Evolutionary conservation across 2,888 invertebrate species (phyloP).

Genomic region (Myopa tessellatipennis): DNA sequence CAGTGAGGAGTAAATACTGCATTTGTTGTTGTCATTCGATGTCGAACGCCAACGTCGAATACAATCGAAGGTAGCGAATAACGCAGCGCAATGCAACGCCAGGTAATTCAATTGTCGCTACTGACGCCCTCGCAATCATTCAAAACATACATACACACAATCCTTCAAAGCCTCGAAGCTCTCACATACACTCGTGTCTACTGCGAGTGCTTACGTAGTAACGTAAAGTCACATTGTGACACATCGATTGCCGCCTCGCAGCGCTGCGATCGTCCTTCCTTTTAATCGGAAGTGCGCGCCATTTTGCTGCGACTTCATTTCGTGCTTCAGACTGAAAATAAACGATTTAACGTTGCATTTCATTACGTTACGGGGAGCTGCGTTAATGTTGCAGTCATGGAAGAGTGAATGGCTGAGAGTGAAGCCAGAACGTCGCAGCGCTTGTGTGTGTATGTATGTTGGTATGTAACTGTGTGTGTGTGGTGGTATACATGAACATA

Average conservation of each 20-base stretch:
- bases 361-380: not conserved
- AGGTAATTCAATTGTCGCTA: constrained; percentile 18
- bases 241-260: constrained; percentile 27
- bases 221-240: constrained; percentile 39
- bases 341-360: constrained; percentile 16
- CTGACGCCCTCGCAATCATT: constrained; percentile 27
- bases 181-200: not conserved
- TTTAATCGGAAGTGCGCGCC: constrained; percentile 27
- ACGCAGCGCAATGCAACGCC: constrained; percentile 9
- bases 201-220: not conserved
- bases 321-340: constrained; percentile 21
- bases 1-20: not conserved
- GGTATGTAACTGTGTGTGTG: no score
- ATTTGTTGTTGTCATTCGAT: not conserved
- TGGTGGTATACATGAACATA: no score
- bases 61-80: not conserved
- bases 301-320: constrained; percentile 32
- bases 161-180: not conserved
- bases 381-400: not conserved
- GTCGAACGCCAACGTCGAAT: not conserved
- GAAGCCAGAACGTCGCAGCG: no score
- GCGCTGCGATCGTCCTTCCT: constrained; percentile 9
- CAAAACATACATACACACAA: constrained; percentile 24
- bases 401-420: not conserved
- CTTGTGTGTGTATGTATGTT: no score